Evolutionary conservation across 2,888 invertebrate genomes (phyloP).

Genomic region (Azorinus chamasolen): DNA sequence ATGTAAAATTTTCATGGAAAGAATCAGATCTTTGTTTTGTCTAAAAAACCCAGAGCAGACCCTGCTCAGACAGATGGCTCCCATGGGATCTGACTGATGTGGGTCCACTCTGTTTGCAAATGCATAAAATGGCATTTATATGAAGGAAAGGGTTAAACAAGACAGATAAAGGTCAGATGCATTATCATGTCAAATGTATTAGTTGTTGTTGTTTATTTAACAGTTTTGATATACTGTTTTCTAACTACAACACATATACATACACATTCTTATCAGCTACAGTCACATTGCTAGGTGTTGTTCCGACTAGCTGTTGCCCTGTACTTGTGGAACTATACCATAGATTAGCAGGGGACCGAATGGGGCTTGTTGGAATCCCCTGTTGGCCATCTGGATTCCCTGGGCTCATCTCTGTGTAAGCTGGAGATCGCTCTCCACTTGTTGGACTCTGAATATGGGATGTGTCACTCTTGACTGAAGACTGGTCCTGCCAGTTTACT

Average conservation of each 20-base stretch:
- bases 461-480: constrained; percentile 17
- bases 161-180: no score
- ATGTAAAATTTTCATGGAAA: no score
- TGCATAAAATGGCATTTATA: no score
- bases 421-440: constrained; percentile 50
- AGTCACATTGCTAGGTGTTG: constrained; percentile 49
- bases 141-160: no score
- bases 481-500: constrained; percentile 38
- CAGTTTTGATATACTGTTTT: background rate
- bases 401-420: constrained; percentile 45
- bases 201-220: no score
- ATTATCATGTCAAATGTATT: no score
- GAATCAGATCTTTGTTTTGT: no score
- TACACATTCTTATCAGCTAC: constrained; percentile 51
- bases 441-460: constrained; percentile 53
- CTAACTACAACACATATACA: background rate
- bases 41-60: no score
- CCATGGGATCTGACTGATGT: no score
- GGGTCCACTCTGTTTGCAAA: no score
- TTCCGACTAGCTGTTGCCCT: constrained; percentile 6
- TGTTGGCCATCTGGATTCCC: constrained; percentile 7
- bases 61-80: no score
- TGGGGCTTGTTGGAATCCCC: constrained; percentile 40
- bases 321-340: constrained; percentile 51
- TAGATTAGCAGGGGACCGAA: constrained; percentile 37